Conservation (phyloP, 1,140 invertebrate genomes). For the Bombyx mandarina region DNA sequence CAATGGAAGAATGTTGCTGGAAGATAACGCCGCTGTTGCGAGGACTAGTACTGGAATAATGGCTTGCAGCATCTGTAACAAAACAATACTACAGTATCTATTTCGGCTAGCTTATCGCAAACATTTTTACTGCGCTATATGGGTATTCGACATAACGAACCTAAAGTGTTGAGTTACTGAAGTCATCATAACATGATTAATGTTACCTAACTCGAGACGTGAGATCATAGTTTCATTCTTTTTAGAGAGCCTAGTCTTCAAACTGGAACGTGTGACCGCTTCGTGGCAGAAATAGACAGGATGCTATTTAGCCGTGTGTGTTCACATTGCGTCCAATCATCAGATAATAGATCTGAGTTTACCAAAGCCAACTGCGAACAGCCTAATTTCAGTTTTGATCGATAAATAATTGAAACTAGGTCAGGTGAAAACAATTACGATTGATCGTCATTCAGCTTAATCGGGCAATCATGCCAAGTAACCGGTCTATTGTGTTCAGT, state of each 20-base stretch:
- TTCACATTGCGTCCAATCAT: too few species aligned
- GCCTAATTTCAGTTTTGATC: not conserved
- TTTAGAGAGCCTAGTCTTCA: too few species aligned
- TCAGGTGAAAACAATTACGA: not conserved
- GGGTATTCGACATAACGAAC: too few species aligned
- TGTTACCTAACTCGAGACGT: too few species aligned
- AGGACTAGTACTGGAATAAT: conserved; percentile 45
- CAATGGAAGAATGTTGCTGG: conserved; percentile 55
- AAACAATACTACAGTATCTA: conserved; percentile 9
- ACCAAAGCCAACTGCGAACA: not conserved
- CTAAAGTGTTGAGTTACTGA: too few species aligned
- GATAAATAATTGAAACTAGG: conserved; percentile 1
- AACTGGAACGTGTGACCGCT: too few species aligned
- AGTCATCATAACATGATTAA: too few species aligned
- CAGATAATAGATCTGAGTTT: not conserved
- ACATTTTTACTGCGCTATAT: not conserved
- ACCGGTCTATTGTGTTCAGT: too few species aligned
- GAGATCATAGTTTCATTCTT: too few species aligned
- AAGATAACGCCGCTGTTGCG: conserved; percentile 42
- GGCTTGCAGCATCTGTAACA: conserved; percentile 54
- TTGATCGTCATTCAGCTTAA: not conserved
- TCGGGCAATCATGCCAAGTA: not conserved
- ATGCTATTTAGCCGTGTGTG: too few species aligned
- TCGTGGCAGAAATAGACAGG: too few species aligned
- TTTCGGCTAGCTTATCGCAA: not conserved